Percentiles rank a stretch among this genome's conserved stretches.
Evolutionary conservation across 2,113 vertebrate genomes (phyloP).

Genomic region (Pygoscelis adeliae): DNA sequence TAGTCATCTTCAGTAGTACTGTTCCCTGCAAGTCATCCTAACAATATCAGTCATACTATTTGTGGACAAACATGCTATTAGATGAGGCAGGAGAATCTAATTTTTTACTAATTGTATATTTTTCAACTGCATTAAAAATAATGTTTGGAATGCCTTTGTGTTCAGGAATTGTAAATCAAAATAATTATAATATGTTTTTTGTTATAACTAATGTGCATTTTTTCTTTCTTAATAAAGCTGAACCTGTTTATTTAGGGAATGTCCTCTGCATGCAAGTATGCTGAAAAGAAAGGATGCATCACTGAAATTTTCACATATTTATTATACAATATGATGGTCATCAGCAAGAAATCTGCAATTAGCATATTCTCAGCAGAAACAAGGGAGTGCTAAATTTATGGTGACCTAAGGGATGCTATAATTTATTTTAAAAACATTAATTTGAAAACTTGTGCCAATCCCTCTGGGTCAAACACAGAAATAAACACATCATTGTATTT

Average conservation of each 20-base stretch:
- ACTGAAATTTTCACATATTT: neutral
- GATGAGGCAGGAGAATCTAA: neutral
- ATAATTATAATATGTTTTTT: neutral
- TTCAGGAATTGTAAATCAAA: neutral
- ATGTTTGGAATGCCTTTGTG: neutral
- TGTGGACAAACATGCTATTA: neutral
- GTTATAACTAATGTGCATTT: accelerated
- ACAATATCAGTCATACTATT: neutral
- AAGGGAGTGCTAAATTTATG: neutral
- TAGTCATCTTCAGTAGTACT: neutral
- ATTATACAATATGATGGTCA: neutral
- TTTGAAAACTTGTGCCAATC: neutral
- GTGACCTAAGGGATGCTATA: neutral
- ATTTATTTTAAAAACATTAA: neutral
- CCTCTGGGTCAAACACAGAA: neutral
- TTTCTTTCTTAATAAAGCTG: neutral
- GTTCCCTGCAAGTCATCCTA: neutral
- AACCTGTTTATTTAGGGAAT: neutral
- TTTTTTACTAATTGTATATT: neutral
- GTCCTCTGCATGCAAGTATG: neutral
- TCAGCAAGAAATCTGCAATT: neutral
- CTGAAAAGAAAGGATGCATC: neutral
- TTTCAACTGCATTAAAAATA: neutral
- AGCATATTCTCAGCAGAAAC: neutral
- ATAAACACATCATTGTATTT: neutral